Base-by-base conservation (phyloP, 2,888 invertebrate genomes). In the Epinotia bilunana region DNA sequence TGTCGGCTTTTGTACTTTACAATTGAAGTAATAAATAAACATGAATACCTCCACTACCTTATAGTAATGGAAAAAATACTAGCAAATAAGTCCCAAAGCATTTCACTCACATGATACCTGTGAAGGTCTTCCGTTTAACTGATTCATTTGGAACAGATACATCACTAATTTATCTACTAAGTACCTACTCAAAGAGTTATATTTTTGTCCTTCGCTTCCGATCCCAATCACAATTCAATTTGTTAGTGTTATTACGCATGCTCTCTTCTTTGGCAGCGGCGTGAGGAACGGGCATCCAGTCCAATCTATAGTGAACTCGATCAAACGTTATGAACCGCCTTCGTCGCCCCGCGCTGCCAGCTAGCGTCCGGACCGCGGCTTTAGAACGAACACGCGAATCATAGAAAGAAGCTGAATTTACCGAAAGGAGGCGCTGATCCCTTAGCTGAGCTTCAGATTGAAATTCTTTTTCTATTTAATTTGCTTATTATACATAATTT, bases 21-120 rank as follows among this genome's bases (percentile, higher is more conserved):
- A 33, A n/a, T 33, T 33, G 53, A 6, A 55, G 28, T 23, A 53
- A 65, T 65, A 65, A 65, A 65, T 65, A 65, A 65, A 64, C 3
- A 1, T 64, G 28, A 53, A 53, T 9, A 39, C 39, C 39, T 9
- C 9, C 9, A 39, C 39, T 9, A 39, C 9, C 9, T 39, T 39
- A 39, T 39, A 7, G 39, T 39, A 9, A 39, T 39, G 39, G n/a
- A n/a, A 53, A 53, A 13, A 49, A 49, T 49, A 49, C 16, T 49
- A 16, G 5, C 4, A 49, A 16, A 6, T 5, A 16, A 1, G 1
- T 16, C 16, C 49, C 6, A 49, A 16, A 16, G 1, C 13, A 49
- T 16, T 12, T 49, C 39, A 9, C 39, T 39, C 39, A 39, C 9
- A 16, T 12, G 16, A 16, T 49, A 4, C n/a, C 6, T 53, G n/a